A percentile compares a stretch with the other conserved stretches of the same genome.
These are phyloP conservation scores for Myotis myotis DNA, from an alignment of 2,797 vertebrate genomes.

Conservation along the genomic window DNA sequence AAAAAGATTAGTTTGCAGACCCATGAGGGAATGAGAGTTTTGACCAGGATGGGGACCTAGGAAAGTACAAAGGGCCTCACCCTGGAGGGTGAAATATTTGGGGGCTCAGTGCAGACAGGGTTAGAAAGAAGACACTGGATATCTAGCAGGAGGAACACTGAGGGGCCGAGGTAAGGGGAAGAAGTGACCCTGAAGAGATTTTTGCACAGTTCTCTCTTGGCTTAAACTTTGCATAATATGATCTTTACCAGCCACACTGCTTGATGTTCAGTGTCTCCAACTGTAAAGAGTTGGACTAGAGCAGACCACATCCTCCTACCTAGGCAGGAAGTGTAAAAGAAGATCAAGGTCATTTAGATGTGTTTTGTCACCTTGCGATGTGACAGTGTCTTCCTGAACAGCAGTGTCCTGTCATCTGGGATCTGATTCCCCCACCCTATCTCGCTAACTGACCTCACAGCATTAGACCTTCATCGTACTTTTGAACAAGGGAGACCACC, in stretches of 20 bases:
- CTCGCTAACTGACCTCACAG: not conserved
- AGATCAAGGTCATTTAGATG: slow-evolving; percentile 32
- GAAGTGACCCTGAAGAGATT: not conserved
- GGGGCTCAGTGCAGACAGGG: not conserved
- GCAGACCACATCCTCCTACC: slow-evolving; percentile 59
- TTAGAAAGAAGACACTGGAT: not conserved
- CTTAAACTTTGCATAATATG: not conserved
- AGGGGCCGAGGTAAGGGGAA: not conserved
- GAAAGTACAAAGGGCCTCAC: not conserved
- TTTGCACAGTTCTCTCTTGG: not conserved
- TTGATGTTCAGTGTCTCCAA: not conserved
- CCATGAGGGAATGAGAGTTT: slow-evolving; percentile 20
- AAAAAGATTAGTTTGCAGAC: slow-evolving; percentile 36
- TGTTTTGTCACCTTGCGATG: slow-evolving; percentile 5
- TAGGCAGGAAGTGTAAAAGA: slow-evolving; percentile 50
- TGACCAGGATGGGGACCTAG: not conserved
- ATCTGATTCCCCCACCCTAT: not conserved
- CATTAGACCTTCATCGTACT: not conserved
- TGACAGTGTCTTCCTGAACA: slow-evolving; percentile 49
- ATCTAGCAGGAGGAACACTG: not conserved
- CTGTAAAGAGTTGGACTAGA: not conserved
- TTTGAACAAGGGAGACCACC: not conserved
- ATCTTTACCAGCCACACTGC: not conserved
- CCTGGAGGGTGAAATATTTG: not conserved
- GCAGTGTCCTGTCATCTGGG: not conserved